phyloP scores from a whole-genome alignment of 2,888 invertebrate species.

The Gandaritis pyraliata region DNA sequence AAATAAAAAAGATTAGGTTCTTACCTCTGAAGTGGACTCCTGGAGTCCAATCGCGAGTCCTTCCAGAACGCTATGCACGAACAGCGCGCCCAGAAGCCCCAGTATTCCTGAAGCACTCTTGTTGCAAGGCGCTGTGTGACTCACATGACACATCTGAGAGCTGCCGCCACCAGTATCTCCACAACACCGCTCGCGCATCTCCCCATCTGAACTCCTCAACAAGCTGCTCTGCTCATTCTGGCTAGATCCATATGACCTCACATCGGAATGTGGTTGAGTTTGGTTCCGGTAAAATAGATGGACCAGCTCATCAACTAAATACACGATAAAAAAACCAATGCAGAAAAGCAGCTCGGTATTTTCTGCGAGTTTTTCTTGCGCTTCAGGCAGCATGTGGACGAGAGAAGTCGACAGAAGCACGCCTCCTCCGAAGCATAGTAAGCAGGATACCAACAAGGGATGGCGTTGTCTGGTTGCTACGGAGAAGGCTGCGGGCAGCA shows the following conservation, averaged over 20 bases:
- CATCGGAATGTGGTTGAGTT: slow-evolving; percentile 39
- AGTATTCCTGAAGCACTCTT: slow-evolving; percentile 86
- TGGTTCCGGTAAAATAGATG: slow-evolving; percentile 85
- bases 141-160: slow-evolving; percentile 86
- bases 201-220: slow-evolving; percentile 58
- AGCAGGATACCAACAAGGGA: slow-evolving; percentile 86
- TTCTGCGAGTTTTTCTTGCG: slow-evolving; percentile 83
- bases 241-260: slow-evolving; percentile 51
- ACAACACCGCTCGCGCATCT: slow-evolving; percentile 62
- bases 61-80: slow-evolving; percentile 91
- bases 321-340: slow-evolving; percentile 88
- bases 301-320: slow-evolving; percentile 89
- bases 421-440: slow-evolving; percentile 92
- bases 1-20: background rate
- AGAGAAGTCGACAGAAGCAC: slow-evolving; percentile 90
- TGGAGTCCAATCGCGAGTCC: slow-evolving; percentile 93
- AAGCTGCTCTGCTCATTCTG: slow-evolving; percentile 59
- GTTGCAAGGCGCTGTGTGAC: slow-evolving; percentile 87
- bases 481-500: slow-evolving; percentile 87
- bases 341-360: slow-evolving; percentile 88
- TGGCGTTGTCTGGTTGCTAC: slow-evolving; percentile 82
- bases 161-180: slow-evolving; percentile 60
- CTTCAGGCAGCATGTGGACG: slow-evolving; percentile 93
- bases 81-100: slow-evolving; percentile 89
- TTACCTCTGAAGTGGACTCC: slow-evolving; percentile 85